A percentile compares a stretch with the other conserved stretches of the same genome.
Conservation (phyloP, 2,797 vertebrate genomes). For the Hirundo rustica region DNA sequence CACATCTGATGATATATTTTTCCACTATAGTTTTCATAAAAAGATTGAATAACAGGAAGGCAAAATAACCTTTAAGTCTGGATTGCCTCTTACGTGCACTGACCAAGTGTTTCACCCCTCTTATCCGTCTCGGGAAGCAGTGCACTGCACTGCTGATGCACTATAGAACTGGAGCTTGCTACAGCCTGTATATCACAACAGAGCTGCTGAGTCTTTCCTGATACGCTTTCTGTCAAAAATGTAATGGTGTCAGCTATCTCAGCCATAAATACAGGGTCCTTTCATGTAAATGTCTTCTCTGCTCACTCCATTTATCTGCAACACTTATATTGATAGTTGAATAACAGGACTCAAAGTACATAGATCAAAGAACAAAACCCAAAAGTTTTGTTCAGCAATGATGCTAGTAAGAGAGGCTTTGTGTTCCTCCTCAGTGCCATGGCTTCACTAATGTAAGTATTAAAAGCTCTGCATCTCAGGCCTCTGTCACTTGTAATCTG, state of each 20-base stretch:
- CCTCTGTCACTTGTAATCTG: slow-evolving; percentile 29
- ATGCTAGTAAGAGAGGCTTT: slow-evolving; percentile 1
- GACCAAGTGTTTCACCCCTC: neutral
- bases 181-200: neutral
- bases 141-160: neutral
- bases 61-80: neutral
- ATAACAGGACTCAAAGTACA: neutral
- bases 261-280: neutral
- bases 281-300: neutral
- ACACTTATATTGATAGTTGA: neutral
- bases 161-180: neutral
- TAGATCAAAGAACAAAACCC: neutral
- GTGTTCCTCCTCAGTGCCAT: neutral
- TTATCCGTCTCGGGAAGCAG: neutral
- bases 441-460: slow-evolving; percentile 8
- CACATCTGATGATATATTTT: neutral
- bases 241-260: neutral
- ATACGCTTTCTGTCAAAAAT: slow-evolving; percentile 35
- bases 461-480: slow-evolving; percentile 41
- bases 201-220: neutral
- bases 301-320: neutral
- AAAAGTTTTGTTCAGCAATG: slow-evolving; percentile 4
- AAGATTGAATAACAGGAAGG: neutral
- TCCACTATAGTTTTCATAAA: neutral
- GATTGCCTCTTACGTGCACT: neutral